Conservation (phyloP, 2,888 invertebrate species). For the Eupeodes luniger region DNA sequence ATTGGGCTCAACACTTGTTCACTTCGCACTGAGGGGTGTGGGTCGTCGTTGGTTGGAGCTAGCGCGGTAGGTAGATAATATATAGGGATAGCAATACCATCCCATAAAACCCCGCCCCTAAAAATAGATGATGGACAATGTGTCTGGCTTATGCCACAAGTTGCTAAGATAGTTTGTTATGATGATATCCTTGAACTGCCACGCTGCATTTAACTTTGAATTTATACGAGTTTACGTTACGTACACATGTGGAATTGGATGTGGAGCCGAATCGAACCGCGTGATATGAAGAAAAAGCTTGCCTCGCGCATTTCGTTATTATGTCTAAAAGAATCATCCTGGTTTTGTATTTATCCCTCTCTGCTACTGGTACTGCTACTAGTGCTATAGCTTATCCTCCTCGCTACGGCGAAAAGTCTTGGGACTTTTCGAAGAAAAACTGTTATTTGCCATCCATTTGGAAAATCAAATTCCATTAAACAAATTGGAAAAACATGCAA, state of each 20-base stretch:
- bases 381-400: not conserved
- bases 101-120: not conserved
- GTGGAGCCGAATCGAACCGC: not conserved
- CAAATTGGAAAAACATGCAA: slow-evolving; percentile 80
- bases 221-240: not conserved
- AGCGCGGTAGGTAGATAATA: too few species aligned
- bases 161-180: slow-evolving; percentile 53
- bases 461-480: slow-evolving; percentile 81
- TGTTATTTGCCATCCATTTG: slow-evolving; percentile 79
- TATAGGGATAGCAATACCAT: not conserved
- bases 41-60: not conserved
- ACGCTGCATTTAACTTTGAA: slow-evolving; percentile 45
- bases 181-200: slow-evolving; percentile 54
- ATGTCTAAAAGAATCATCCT: slow-evolving; percentile 9
- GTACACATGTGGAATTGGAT: not conserved
- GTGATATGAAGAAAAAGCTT: slow-evolving; percentile 24
- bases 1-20: slow-evolving; percentile 60
- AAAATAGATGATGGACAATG: slow-evolving; percentile 46
- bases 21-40: not conserved
- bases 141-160: slow-evolving; percentile 66
- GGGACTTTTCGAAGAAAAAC: slow-evolving; percentile 63
- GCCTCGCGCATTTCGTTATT: not conserved
- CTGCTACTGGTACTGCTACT: not conserved
- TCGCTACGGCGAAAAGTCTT: slow-evolving; percentile 24
- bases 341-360: not conserved